Percentiles rank a stretch among this genome's conserved stretches.
These are phyloP conservation scores for Troilus luridus DNA, from an alignment of 2,888 invertebrate species.

Conservation along the genomic window DNA sequence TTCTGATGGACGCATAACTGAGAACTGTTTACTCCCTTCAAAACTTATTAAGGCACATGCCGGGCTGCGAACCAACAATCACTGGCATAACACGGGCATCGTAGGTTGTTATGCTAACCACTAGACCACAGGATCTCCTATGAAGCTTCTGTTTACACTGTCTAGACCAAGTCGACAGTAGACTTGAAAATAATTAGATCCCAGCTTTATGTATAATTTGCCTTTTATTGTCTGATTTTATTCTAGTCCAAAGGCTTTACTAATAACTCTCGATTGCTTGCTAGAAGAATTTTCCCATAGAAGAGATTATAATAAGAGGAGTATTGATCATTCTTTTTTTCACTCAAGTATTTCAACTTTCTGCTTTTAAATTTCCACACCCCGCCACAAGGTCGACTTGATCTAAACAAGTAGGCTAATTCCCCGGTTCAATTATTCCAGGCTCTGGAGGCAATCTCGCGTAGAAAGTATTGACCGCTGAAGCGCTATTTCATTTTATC, in stretches of 20 bases:
- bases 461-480: neutral
- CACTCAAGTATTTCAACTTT: neutral
- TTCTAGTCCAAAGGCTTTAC: no score
- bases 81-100: no score
- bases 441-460: neutral
- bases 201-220: neutral
- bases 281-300: neutral
- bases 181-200: neutral
- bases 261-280: neutral
- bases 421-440: neutral
- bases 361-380: neutral
- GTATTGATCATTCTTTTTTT: neutral
- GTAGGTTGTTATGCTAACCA: no score
- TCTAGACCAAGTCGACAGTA: no score
- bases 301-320: neutral
- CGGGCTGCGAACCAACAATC: no score
- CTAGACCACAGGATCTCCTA: no score
- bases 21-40: no score
- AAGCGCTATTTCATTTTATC: conserved; percentile 10
- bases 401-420: neutral
- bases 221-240: neutral
- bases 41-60: no score
- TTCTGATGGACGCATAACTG: no score
- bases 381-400: neutral
- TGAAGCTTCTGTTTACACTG: no score